Evolutionary conservation across 2,888 invertebrate genomes (phyloP).

Genomic region (Sinotaia quadrata): DNA sequence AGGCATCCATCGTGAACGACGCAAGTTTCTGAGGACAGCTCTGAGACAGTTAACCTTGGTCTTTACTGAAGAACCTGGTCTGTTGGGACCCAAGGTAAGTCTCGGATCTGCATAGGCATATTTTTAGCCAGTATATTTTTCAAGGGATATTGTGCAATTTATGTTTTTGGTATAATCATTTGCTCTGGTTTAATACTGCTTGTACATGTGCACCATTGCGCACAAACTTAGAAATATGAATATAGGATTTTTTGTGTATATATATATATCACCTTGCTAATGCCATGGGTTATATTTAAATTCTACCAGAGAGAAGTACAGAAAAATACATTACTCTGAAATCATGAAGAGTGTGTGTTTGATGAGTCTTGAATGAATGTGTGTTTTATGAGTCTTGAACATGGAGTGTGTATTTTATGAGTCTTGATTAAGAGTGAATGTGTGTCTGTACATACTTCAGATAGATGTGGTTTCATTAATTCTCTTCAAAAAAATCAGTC

Average conservation of each 20-base stretch:
- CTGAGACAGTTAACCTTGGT: slow-evolving; percentile 95
- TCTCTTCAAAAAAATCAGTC: too few relatives aligned
- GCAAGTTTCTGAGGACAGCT: slow-evolving; percentile 95
- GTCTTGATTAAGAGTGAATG: too few relatives aligned
- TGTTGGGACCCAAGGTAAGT: slow-evolving; percentile 91
- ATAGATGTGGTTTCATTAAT: too few relatives aligned
- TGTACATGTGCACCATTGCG: too few relatives aligned
- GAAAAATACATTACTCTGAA: not conserved
- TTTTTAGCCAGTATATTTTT: too few relatives aligned
- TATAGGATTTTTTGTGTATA: too few relatives aligned
- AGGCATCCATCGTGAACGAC: slow-evolving; percentile 91
- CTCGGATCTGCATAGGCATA: not conserved
- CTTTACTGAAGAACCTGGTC: slow-evolving; percentile 96
- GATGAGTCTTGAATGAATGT: not conserved
- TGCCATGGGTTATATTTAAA: not conserved
- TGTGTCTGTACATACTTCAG: too few relatives aligned
- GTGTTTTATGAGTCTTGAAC: not conserved
- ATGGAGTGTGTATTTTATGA: not conserved
- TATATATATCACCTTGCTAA: not conserved
- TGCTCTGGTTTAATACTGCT: too few relatives aligned
- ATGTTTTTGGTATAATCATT: too few relatives aligned
- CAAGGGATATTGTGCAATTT: too few relatives aligned
- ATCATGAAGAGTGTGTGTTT: not conserved
- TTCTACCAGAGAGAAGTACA: not conserved
- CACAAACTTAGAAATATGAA: too few relatives aligned